These are phyloP conservation scores for Galaxea fascicularis DNA, from an alignment of 92 coral and sea anemone species.

Conservation along the genomic window DNA sequence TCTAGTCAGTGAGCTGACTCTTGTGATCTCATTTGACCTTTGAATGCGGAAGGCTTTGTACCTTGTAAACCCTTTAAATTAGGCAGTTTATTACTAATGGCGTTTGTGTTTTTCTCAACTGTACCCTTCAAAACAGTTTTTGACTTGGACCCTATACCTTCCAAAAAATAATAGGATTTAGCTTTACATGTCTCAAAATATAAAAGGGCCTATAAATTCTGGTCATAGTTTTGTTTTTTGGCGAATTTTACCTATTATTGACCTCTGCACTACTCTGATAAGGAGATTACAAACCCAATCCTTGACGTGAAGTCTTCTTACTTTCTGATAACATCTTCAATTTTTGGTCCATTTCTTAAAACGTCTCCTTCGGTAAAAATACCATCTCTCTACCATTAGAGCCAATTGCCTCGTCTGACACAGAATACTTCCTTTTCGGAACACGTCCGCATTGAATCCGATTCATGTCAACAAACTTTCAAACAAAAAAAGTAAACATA, in stretches of 20 bases:
- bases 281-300: constrained; percentile 3
- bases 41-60: neutral
- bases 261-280: neutral
- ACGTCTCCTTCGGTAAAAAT: constrained; percentile 3
- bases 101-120: too few species aligned
- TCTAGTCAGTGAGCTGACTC: too few species aligned
- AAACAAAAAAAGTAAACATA: too few species aligned
- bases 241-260: constrained; percentile 1
- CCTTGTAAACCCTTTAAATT: neutral
- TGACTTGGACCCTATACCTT: too few species aligned
- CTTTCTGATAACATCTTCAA: too few species aligned
- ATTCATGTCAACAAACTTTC: too few species aligned
- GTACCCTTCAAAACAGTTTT: too few species aligned
- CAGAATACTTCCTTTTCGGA: too few species aligned
- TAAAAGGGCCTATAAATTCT: neutral
- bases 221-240: neutral
- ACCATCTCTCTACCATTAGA: constrained; percentile 8
- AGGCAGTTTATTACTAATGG: constrained; percentile 1
- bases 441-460: too few species aligned
- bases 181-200: neutral
- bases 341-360: too few species aligned
- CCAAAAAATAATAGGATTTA: too few species aligned
- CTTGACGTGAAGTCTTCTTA: neutral
- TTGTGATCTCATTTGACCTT: too few species aligned
- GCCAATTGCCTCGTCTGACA: neutral